Percentiles rank a stretch among this genome's conserved stretches.
Evolutionary conservation across 2,113 vertebrate species (phyloP).

Genomic region (Lasiurus cinereus): DNA sequence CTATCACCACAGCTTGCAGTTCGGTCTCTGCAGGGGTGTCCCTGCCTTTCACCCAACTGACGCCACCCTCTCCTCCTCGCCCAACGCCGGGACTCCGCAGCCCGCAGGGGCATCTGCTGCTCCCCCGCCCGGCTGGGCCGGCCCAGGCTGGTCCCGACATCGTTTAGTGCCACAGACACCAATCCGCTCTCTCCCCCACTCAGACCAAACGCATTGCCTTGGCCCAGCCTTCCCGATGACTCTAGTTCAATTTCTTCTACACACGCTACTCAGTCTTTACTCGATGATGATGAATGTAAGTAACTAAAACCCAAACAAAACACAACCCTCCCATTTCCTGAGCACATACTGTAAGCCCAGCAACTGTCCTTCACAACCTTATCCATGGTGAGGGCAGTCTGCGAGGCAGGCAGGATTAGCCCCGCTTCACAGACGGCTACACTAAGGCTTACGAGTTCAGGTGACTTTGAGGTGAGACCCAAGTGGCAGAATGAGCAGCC

Average conservation of each 20-base stretch:
- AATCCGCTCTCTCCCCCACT: neutral
- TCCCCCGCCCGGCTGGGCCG: neutral
- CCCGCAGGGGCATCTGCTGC: neutral
- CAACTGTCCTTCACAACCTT: neutral
- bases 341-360: neutral
- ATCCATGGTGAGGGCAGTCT: neutral
- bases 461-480: neutral
- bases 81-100: accelerated
- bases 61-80: neutral
- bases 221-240: neutral
- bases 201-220: neutral
- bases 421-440: neutral
- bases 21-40: neutral
- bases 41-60: neutral
- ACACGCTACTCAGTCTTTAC: neutral
- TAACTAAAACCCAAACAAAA: neutral
- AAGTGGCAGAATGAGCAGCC: neutral
- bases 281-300: neutral
- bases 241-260: neutral
- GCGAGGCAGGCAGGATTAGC: neutral
- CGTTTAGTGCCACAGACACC: neutral
- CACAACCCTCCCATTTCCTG: neutral
- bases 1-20: neutral
- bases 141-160: neutral
- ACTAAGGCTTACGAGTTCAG: neutral